Base-by-base conservation (phyloP, 2,113 vertebrate genomes). In the Tetrax tetrax region DNA sequence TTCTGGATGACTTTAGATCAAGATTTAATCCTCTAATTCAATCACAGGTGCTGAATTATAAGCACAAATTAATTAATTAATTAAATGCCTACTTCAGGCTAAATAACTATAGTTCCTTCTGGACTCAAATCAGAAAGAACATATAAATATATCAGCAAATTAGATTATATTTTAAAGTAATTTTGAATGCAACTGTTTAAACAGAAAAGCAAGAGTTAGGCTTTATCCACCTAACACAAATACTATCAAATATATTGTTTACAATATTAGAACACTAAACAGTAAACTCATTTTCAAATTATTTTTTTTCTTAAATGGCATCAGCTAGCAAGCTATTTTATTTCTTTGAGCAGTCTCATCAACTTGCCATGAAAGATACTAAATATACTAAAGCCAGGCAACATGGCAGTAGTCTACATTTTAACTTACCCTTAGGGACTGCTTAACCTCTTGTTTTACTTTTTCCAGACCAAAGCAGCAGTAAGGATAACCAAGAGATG, bases 371-470 rank as follows among this genome's bases (percentile, higher is more conserved):
- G 89, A 97, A 97, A 96, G 90, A 96, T 93, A 96, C 79, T 66
- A 96, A 96, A 80, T 96, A 87, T 90, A 93, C 96, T 86, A 82
- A 96, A 95, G 95, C 83, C 97, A 97, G 83, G 81, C 94, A 97
- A 96, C 88, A 82, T 93, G 90, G 95, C 90, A 76, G 54, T 86
- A 97, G 92, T 72, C 95, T 97, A 94, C 95, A 96, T 96, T 97
- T 98, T 97, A 97, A 97, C 96, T 96, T 97, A 96, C 75, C 95
- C 97, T 95, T 76, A 96, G 97, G 97, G 97, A 94, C 93, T 93
- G 95, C 96, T 97, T 98, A 93, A 96, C 95, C 96, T 97, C 97
- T 95, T 94, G 68, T 96, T 97, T 98, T 96, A 95, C 93, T 98
- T 97, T 92, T 97, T 97, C 94, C 91, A 97, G 90, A 95, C 83